Conservation (phyloP, 2,888 invertebrate species). For the Drosophila hamatofila region DNA sequence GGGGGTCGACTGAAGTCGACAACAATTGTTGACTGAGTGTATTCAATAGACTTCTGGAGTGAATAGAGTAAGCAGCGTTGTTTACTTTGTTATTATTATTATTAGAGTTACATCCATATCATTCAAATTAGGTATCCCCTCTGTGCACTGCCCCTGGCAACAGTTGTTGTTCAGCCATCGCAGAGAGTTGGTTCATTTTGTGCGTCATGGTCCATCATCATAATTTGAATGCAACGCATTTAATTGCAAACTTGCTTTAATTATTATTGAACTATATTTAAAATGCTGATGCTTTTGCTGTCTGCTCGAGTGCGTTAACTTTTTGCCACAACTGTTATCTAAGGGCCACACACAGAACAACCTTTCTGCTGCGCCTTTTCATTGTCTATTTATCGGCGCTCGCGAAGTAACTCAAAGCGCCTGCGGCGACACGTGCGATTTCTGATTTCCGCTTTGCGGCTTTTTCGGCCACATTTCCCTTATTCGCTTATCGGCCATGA, state of each 20-base stretch:
- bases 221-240: conserved; percentile 77
- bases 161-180: conserved; percentile 3
- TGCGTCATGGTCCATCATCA: conserved; percentile 56
- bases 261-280: conserved; percentile 74
- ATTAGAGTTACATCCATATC: too few relatives aligned
- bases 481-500: conserved; percentile 55
- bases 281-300: conserved; percentile 24
- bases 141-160: conserved; percentile 3
- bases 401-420: conserved; percentile 70
- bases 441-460: conserved; percentile 53
- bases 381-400: conserved; percentile 65
- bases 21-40: not conserved
- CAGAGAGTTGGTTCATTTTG: not conserved
- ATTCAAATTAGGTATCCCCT: not conserved
- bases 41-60: not conserved
- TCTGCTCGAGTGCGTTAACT: conserved; percentile 24
- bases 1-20: not conserved
- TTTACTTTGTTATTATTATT: not conserved
- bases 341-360: not conserved
- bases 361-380: conserved; percentile 10
- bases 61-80: too few relatives aligned
- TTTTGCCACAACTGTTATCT: conserved; percentile 52
- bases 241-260: conserved; percentile 80
- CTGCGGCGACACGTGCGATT: conserved; percentile 61
- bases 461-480: conserved; percentile 41